Percentiles rank a stretch among this genome's conserved stretches.
These are phyloP conservation scores for Scolopax mira DNA, from an alignment of 2,113 vertebrate species.

Conservation along the genomic window DNA sequence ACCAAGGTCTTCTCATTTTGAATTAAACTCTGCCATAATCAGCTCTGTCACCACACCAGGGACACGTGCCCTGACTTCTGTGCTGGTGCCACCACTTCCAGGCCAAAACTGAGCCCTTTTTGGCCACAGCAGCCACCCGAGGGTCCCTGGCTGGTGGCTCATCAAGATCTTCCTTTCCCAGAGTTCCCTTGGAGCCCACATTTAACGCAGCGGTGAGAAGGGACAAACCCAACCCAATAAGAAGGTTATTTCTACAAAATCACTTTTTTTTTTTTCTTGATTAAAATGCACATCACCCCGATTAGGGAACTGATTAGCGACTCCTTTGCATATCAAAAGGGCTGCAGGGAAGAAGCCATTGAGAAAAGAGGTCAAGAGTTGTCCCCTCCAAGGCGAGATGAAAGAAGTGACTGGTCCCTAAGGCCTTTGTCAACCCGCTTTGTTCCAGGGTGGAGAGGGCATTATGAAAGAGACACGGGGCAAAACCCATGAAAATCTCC, in stretches of 20 bases:
- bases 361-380: not conserved
- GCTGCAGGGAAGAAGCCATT: not conserved
- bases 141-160: not conserved
- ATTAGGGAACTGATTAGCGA: not conserved
- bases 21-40: not conserved
- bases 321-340: not conserved
- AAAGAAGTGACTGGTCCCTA: not conserved
- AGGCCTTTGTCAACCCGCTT: not conserved
- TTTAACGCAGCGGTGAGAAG: rapidly evolving
- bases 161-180: not conserved
- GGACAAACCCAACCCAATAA: rapidly evolving
- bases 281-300: not conserved
- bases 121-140: not conserved
- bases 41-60: not conserved
- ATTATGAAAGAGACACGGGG: not conserved
- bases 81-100: not conserved
- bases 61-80: not conserved
- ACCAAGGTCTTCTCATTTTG: not conserved
- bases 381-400: not conserved
- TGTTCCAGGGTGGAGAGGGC: not conserved
- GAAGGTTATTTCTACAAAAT: not conserved
- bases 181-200: not conserved
- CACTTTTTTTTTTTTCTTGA: not conserved
- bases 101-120: rapidly evolving
- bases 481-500: not conserved